Evolutionary conservation across 2,113 vertebrate genomes (phyloP), one percentile per base, ranked within the genome.

Genomic region (Patagioenas fasciata): DNA sequence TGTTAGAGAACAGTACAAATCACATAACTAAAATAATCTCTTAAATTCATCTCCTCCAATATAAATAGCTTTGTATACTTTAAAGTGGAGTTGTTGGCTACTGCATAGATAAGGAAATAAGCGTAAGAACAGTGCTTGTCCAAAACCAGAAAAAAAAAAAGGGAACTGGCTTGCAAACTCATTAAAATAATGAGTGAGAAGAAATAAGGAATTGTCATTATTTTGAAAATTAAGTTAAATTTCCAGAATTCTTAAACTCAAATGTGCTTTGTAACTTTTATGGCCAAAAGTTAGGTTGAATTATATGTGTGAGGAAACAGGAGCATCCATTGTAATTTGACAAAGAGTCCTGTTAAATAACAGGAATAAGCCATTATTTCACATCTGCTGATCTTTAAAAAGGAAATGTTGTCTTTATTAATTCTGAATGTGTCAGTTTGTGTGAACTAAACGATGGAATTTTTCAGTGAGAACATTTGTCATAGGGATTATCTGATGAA

Each of bases 231-330:
- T 12, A 50, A 42, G 6, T 69, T 83, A 42, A 36, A 66, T 80
- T 64, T 94, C 16, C 34, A 57, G 44, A 85, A 71, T 78, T 62
- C 13, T 73, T 51, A 56, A 84, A 84, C 10, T 73, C 20, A 73
- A 29, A 6, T 61, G 23, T n/a, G 48, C 40, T 86, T 96, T 89
- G 64, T 93, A 84, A 64, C 61, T 91, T 93, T 80, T 88, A 86
- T 50, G 10, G 62, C 85, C 85, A 95, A 91, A 97, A 97, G 92
- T 95, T 88, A 71, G 80, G 93, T 97, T 98, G 97, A 97, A 93
- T 98, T 96, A 75, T 85, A 81, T 93, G 54, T 87, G n/a, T 80
- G 58, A 77, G 91, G 73, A 77, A 85, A 61, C 19, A 78, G 94
- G 91, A 91, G n/a, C 54, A 92, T 85, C 80, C 36, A 58, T 54